Conservation (phyloP, 2,888 invertebrate genomes). For the Nymphalis c-album region DNA sequence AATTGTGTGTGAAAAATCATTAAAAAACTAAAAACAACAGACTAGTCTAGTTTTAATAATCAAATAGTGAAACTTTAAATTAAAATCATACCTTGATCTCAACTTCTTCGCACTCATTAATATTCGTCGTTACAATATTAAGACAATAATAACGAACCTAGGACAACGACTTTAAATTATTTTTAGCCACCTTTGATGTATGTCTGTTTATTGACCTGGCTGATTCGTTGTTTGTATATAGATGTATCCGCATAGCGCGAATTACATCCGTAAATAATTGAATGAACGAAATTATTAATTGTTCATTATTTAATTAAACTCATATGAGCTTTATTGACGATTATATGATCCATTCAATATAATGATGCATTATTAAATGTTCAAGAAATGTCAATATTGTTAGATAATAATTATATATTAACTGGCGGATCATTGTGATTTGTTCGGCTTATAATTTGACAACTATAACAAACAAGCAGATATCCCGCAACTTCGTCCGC, state of each 20-base stretch:
- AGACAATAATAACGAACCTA: slow-evolving; percentile 34
- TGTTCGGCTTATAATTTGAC: too few relatives aligned
- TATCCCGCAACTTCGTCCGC: too few relatives aligned
- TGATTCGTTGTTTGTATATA: slow-evolving; percentile 30
- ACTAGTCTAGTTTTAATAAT: too few relatives aligned
- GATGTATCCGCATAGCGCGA: slow-evolving; percentile 22
- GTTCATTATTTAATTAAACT: not conserved
- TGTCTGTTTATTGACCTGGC: slow-evolving; percentile 34
- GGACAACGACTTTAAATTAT: slow-evolving; percentile 39
- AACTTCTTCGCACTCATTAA: not conserved
- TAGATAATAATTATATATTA: too few relatives aligned
- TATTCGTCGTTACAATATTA: slow-evolving; percentile 7
- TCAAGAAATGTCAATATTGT: too few relatives aligned
- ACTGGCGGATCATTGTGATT: too few relatives aligned
- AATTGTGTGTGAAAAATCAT: too few relatives aligned
- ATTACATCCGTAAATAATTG: slow-evolving; percentile 25
- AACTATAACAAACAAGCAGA: too few relatives aligned
- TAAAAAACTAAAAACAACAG: too few relatives aligned
- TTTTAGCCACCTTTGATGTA: slow-evolving; percentile 40
- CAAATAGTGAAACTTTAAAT: not conserved
- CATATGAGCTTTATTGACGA: too few relatives aligned
- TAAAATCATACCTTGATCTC: slow-evolving; percentile 4
- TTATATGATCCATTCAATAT: too few relatives aligned
- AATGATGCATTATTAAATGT: too few relatives aligned
- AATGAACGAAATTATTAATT: not conserved